Percentiles rank a stretch among this genome's conserved stretches.
phyloP scores from a whole-genome alignment of 2,797 vertebrate species.

The Pygocentrus nattereri region DNA sequence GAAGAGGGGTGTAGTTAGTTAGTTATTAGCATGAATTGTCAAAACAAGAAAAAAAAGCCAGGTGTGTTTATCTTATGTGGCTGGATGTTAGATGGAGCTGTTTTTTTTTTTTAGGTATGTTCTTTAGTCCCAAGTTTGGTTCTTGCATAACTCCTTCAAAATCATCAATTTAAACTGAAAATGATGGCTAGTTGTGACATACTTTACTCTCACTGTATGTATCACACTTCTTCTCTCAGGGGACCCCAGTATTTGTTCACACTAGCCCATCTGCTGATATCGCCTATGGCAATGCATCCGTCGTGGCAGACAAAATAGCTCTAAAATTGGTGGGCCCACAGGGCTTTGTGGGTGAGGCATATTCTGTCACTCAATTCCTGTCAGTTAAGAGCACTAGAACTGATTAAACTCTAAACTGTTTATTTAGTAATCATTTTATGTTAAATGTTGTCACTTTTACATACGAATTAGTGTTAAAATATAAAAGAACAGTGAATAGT shows the following conservation, averaged over 20 bases:
- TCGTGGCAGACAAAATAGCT: conserved; percentile 86
- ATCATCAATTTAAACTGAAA: neutral
- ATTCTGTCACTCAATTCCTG: neutral
- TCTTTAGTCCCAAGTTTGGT: neutral
- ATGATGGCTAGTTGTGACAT: neutral
- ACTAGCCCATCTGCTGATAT: conserved; percentile 87
- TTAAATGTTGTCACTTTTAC: neutral
- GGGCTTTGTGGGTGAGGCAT: conserved; percentile 84
- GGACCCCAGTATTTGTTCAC: conserved; percentile 87
- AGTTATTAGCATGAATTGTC: neutral
- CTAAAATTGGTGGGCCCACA: conserved; percentile 87
- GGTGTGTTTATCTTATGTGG: neutral
- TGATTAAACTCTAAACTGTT: neutral
- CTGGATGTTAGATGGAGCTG: neutral
- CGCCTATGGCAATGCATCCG: conserved; percentile 84
- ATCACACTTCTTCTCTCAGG: conserved; percentile 65
- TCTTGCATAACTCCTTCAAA: neutral
- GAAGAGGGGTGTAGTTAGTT: neutral
- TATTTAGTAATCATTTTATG: neutral
- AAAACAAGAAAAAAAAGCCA: neutral
- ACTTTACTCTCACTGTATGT: conserved; percentile 1
- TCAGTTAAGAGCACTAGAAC: neutral
- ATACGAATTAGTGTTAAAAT: neutral
- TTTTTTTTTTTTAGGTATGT: neutral
- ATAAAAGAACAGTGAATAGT: neutral